Evolutionary conservation across 2,888 invertebrate genomes (phyloP).

Genomic region (Melinaea menophilus): DNA sequence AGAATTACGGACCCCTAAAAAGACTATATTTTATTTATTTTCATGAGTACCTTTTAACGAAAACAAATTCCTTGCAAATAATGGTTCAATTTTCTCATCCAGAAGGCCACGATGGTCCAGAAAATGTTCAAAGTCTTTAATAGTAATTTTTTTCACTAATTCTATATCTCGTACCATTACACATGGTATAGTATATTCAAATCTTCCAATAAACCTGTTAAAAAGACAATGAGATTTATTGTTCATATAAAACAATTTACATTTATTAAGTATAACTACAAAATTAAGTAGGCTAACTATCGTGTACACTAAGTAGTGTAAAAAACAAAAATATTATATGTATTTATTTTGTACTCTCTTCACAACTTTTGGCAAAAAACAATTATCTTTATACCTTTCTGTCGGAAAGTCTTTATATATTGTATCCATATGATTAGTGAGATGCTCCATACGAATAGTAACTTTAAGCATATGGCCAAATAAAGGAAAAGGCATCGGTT

Average conservation of each 20-base stretch:
- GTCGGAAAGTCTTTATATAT: constrained; percentile 39
- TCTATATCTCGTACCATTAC: constrained; percentile 66
- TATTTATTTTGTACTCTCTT: too few relatives aligned
- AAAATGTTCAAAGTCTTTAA: constrained; percentile 77
- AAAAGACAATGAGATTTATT: too few relatives aligned
- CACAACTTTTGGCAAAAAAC: too few relatives aligned
- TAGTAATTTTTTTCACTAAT: constrained; percentile 64
- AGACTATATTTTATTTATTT: too few relatives aligned
- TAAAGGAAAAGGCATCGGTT: constrained; percentile 37
- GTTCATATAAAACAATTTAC: too few relatives aligned
- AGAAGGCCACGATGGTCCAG: constrained; percentile 60
- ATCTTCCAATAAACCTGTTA: constrained; percentile 54
- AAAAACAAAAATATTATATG: too few relatives aligned
- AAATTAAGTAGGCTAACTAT: neutral
- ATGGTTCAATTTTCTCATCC: constrained; percentile 55
- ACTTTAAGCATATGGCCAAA: constrained; percentile 38
- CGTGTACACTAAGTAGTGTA: too few relatives aligned
- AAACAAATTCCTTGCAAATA: constrained; percentile 70
- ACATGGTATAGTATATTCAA: constrained; percentile 55
- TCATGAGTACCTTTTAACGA: constrained; percentile 57
- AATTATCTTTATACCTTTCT: constrained; percentile 39
- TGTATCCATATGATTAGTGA: constrained; percentile 33
- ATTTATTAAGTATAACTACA: neutral
- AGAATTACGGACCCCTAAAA: too few relatives aligned
- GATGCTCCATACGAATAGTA: constrained; percentile 35